phyloP scores from a whole-genome alignment of 1,140 invertebrate species.

The Hesperophylax magnus region DNA sequence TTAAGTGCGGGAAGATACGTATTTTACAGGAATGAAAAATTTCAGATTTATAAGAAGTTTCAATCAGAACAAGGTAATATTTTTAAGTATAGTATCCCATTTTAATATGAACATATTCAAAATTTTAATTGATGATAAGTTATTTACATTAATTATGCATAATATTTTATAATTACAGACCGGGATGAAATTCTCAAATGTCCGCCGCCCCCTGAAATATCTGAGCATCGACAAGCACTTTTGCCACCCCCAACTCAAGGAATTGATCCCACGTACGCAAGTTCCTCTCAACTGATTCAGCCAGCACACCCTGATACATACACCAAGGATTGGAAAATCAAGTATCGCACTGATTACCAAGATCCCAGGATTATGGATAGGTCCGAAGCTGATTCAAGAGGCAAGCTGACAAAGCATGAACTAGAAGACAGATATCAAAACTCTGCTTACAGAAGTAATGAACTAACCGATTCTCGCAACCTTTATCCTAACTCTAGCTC shows the following conservation, averaged over 20 bases:
- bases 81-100: too few species aligned
- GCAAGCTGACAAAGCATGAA: background rate
- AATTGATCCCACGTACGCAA: background rate
- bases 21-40: too few species aligned
- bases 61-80: too few species aligned
- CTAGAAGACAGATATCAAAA: constrained; percentile 9
- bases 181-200: background rate
- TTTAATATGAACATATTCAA: too few species aligned
- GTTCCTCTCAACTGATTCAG: too few species aligned
- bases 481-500: too few species aligned
- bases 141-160: too few species aligned
- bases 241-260: background rate
- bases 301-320: background rate
- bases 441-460: background rate
- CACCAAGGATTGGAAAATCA: constrained; percentile 22
- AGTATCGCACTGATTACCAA: background rate
- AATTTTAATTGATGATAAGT: too few species aligned
- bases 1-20: too few species aligned
- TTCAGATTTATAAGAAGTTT: too few species aligned
- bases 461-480: background rate
- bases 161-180: constrained; percentile 4
- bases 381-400: constrained; percentile 6
- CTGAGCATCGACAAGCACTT: background rate
- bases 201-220: constrained; percentile 10
- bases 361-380: background rate